Evolutionary conservation across 1,140 invertebrate species (phyloP), one percentile per base, ranked within the genome.

Genomic region (Aplysia californica): DNA sequence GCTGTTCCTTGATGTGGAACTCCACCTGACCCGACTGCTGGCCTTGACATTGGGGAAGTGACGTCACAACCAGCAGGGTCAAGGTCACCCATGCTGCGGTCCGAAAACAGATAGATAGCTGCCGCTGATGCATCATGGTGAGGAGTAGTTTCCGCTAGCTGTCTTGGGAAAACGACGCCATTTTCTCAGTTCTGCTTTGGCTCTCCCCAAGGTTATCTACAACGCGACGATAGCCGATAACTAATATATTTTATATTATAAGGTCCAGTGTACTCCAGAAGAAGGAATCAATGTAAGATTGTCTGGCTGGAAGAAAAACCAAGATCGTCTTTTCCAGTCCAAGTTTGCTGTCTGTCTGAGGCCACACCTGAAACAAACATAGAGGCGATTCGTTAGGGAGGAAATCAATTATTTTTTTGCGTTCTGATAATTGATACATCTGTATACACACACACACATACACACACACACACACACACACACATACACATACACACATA

Each of bases 1-100:
- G 55, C 39, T 79, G 76, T 64, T 80, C 79, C n/a, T 41, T 59
- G 36, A 81, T 73, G 21, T 61, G 55, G 75, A 81, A 81, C 56
- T 71, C 70, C 15, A 78, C 75, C 10, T 74, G 44, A 18, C 69
- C 39, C 26, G 59, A 58, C 55, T 74, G 76, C 36, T 73, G 70
- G 38, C 59, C n/a, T 6, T 39, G 4, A 23, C 23, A 6, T 4
- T 56, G 33, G 26, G 38, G 5, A 2, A 31, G 21, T 2, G 23
- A 23, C 21, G 41, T 26, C 20, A 33, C 20, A 0, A 50, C 5
- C 20, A 71, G 5, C 15, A 77, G 15, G 23, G 65, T 6, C 2
- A 71, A 21, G 23, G 26, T 26, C 0, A 15, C 44, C 58, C 35
- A 69, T n/a, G 33, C 2, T 18, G 58, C 6, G 21, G 15, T 3